Conservation (phyloP, 2,113 vertebrate species). For the Picathartes gymnocephalus region DNA sequence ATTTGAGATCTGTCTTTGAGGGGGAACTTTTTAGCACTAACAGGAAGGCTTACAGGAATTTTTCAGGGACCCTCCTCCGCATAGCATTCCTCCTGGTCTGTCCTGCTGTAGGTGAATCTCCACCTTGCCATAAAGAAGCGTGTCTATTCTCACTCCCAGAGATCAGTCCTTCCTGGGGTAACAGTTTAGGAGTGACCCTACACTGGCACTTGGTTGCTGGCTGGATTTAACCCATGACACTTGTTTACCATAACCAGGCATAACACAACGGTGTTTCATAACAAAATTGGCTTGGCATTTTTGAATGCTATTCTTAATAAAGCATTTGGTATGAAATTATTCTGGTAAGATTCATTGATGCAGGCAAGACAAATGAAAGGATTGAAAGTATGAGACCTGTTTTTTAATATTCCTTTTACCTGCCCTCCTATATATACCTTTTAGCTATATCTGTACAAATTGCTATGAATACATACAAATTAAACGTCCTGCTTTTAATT, state of each 20-base stretch:
- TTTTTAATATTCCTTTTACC: neutral
- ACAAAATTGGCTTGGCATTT: neutral
- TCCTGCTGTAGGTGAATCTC: neutral
- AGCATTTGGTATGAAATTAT: neutral
- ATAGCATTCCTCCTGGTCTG: neutral
- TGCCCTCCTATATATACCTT: neutral
- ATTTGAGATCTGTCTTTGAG: neutral
- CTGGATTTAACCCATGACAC: neutral
- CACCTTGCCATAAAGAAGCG: neutral
- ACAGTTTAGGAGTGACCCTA: neutral
- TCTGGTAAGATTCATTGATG: neutral
- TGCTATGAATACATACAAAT: neutral
- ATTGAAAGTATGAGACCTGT: neutral
- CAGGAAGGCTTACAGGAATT: neutral
- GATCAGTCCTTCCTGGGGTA: neutral
- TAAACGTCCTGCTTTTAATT: neutral
- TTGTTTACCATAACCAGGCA: rapidly evolving
- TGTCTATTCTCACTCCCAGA: neutral
- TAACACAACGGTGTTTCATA: neutral
- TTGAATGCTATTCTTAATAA: neutral
- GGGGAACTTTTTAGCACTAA: neutral
- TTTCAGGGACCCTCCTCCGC: neutral
- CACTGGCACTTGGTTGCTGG: neutral
- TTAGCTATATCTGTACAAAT: neutral
- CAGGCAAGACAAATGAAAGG: neutral